A percentile compares a stretch with the other conserved stretches of the same genome.
These are phyloP conservation scores for Petrocephalus schoutedeni DNA, from an alignment of 2,797 vertebrate genomes.

Conservation along the genomic window DNA sequence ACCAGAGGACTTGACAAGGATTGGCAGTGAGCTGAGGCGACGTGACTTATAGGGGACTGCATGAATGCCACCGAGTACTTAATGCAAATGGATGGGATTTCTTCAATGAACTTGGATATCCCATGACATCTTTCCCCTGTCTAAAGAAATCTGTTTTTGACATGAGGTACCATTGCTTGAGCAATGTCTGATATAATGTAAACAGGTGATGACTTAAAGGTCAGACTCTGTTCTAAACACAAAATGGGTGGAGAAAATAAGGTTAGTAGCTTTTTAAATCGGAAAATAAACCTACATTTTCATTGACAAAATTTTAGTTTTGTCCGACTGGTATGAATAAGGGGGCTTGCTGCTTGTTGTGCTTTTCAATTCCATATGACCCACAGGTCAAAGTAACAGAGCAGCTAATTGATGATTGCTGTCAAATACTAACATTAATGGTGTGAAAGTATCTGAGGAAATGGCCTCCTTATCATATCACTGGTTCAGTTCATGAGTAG, in stretches of 20 bases:
- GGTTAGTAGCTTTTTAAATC: background rate
- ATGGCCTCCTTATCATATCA: background rate
- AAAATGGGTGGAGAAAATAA: background rate
- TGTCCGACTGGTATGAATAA: background rate
- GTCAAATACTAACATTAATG: background rate
- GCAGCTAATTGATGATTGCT: background rate
- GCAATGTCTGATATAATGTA: background rate
- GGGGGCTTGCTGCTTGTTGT: background rate
- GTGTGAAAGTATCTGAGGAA: background rate
- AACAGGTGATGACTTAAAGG: background rate
- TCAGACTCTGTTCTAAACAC: background rate
- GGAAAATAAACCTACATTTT: too few species aligned
- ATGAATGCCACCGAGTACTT: background rate
- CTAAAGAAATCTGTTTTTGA: background rate
- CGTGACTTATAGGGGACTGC: background rate
- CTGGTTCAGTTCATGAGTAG: background rate
- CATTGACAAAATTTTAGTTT: background rate
- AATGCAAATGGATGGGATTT: conserved; percentile 10
- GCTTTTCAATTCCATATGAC: background rate
- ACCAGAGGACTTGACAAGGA: conserved; percentile 6
- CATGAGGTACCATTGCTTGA: background rate
- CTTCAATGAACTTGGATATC: conserved; percentile 8
- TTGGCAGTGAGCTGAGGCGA: background rate
- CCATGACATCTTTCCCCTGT: background rate
- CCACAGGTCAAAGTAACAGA: background rate